Conservation (phyloP, 2,113 vertebrate species). For the Rhombomys opimus region DNA sequence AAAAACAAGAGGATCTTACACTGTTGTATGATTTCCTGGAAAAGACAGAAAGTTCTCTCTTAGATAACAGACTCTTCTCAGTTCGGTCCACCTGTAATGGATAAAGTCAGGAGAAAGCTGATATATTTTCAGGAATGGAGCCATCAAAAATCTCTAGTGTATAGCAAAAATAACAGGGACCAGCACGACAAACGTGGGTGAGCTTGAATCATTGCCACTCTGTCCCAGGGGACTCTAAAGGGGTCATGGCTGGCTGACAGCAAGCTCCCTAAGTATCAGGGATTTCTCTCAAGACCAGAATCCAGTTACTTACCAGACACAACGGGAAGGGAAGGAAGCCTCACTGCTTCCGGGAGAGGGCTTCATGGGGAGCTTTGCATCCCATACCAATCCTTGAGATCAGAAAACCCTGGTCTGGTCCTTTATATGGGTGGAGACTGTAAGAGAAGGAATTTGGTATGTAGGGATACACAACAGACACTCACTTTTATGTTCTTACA, state of each 20-base stretch:
- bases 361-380: too few species aligned
- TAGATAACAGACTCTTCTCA: not conserved
- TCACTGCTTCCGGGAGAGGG: not conserved
- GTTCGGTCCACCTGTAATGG: too few species aligned
- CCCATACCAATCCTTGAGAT: not conserved
- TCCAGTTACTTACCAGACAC: not conserved
- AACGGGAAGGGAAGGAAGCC: not conserved
- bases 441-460: not conserved
- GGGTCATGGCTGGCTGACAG: not conserved
- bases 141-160: not conserved
- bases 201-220: not conserved
- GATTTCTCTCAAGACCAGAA: not conserved
- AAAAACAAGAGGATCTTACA: not conserved
- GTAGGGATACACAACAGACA: not conserved
- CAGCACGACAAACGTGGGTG: too few species aligned
- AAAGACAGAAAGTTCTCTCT: not conserved
- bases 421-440: not conserved
- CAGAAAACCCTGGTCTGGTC: not conserved
- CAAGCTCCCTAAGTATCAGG: not conserved
- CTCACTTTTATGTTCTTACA: not conserved
- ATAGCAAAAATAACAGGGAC: not conserved
- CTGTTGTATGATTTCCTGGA: not conserved
- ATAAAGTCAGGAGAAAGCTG: not conserved
- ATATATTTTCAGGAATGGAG: not conserved
- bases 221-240: not conserved